Conservation (phyloP, 2,888 invertebrate genomes). For the Hoplodrina ambigua region DNA sequence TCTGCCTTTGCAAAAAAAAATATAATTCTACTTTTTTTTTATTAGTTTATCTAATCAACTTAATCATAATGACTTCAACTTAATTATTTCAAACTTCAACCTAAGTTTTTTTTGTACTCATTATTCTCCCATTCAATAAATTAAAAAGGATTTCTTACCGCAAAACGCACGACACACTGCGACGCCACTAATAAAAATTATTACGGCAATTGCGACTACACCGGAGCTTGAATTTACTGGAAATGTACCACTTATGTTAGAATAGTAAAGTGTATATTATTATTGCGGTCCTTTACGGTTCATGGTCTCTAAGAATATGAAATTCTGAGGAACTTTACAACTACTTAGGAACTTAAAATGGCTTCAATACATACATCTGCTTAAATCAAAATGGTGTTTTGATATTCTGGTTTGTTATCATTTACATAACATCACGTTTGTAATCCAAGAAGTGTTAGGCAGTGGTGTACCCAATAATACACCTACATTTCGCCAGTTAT, state of each 20-base stretch:
- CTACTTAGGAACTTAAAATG: neutral
- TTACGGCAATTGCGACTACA: slow-evolving; percentile 45
- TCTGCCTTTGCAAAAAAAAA: no score
- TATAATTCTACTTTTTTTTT: no score
- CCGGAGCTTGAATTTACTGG: slow-evolving; percentile 44
- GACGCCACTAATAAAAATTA: slow-evolving; percentile 53
- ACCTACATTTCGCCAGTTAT: no score
- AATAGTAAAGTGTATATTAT: slow-evolving; percentile 35
- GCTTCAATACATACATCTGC: neutral
- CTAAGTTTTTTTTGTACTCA: slow-evolving; percentile 17
- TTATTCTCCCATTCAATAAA: slow-evolving; percentile 37
- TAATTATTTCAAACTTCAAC: neutral
- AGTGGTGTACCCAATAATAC: no score
- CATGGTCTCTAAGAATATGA: slow-evolving; percentile 17
- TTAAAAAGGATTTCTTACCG: slow-evolving; percentile 42
- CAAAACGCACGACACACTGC: slow-evolving; percentile 31
- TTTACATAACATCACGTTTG: no score
- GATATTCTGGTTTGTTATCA: neutral
- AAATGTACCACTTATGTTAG: slow-evolving; percentile 48
- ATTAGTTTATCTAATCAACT: no score
- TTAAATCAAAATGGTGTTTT: neutral
- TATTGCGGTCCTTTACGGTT: slow-evolving; percentile 22
- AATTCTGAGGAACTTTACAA: neutral
- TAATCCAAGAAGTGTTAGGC: no score
- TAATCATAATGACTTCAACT: no score